Evolutionary conservation across 2,797 vertebrate species (phyloP), one percentile per base, ranked within the genome.

Genomic region (Sebastes alutus): DNA sequence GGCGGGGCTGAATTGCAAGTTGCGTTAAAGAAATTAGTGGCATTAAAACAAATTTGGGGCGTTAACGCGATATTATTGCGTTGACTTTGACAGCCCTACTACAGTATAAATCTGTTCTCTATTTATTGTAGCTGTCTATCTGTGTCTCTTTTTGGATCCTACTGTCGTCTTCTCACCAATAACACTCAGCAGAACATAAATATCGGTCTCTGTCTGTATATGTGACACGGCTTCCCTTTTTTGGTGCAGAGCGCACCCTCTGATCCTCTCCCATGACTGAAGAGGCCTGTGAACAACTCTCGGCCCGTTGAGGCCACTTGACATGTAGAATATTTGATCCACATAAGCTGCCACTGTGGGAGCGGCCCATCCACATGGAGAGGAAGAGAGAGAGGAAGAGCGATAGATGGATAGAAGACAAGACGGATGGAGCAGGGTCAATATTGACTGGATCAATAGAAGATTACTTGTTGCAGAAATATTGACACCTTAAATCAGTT

Each of bases 221-320:
- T 56, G 54, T 79, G 71, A 80, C 79, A 55, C 11, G 30, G 66
- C 75, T 86, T 84, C 66, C 82, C 81, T 88, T 83, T 88, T 87
- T 87, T 82, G 82, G 85, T 76, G 42, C 59, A 54, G 42, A 66
- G 25, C 23, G n/a, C 32, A 33, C 61, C 75, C 79, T 22, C 61
- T 69, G 78, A 70, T 85, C 68, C 78, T 62, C 82, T 82, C 58
- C 59, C 60, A 38, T 70, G 84, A 64, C 72, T 87, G 75, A 78
- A 88, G 85, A 90, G 87, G 85, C 85, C 59, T 82, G 77, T 82
- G 83, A 93, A 90, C 78, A 75, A 78, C 84, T 84, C 80, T 87
- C 12, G 7, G 62, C 71, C 72, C 30, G 66, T 42, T 49, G 56
- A 85, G 71, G 54, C 84, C 72, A 70, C 85, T 93, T 87, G 83